Evolutionary conservation across 2,888 invertebrate species (phyloP), one percentile per base, ranked within the genome.

Genomic region (Meandrusa payeni): DNA sequence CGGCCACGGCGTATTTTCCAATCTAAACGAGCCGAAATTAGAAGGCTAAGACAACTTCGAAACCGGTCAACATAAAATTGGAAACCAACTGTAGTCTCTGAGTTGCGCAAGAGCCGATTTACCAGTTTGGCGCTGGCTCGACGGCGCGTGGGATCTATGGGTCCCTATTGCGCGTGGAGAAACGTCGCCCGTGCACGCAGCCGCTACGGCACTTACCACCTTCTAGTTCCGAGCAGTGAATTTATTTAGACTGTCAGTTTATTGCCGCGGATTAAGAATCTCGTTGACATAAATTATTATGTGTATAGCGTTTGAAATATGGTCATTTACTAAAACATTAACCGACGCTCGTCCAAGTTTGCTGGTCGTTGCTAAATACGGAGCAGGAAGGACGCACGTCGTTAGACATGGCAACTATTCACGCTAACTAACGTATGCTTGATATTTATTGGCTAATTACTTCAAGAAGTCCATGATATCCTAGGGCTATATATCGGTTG

Each of bases 21-120:
- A 85, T 83, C 82, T 83, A 83, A 83, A 81, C 81, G 83, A 79
- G 72, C 83, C 85, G 79, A 86, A 85, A 85, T 85, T 83, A 85
- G 85, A 85, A 85, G 85, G 82, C 81, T 82, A 71, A 78, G 79
- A 81, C 85, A 76, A 79, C 74, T 82, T 76, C 56, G 70, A 71
- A 86, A 87, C 86, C 86, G 86, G 86, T 87, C 85, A 86, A 87
- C 86, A 85, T 86, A 86, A 87, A 86, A 85, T 87, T 86, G 86
- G 83, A 86, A 86, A 86, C 86, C 82, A 78, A 83, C 75, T 81
- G 82, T 83, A 76, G 82, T 77, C 68, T 75, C 67, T 61, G 62
- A 55, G 80, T 87, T 87, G 87, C 85, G 82, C 83, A 85, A 86
- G 74, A 74, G 76, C 61, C 65, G 79, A 66, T 64, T 69, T 73